Evolutionary conservation across 1,140 invertebrate genomes (phyloP).

Genomic region (Drosophila malerkotliana): DNA sequence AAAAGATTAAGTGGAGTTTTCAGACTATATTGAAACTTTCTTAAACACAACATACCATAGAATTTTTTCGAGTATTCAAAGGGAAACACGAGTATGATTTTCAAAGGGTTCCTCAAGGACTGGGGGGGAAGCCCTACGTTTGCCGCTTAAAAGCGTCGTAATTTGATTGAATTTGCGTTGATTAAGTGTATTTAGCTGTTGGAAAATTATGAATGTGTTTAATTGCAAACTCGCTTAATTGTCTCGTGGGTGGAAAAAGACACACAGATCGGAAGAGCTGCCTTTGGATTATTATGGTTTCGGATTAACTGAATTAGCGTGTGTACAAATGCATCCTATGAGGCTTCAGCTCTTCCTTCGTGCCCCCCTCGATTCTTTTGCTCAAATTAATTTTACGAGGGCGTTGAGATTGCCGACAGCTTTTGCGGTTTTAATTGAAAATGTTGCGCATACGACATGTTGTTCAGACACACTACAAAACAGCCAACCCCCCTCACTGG

Average conservation of each 20-base stretch:
- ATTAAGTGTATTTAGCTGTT: slow-evolving; percentile 77
- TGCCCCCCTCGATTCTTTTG: background rate
- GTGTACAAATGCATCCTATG: slow-evolving; percentile 47
- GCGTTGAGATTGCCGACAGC: slow-evolving; percentile 49
- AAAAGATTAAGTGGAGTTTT: too few relatives aligned
- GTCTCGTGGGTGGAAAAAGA: slow-evolving; percentile 37
- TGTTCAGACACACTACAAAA: slow-evolving; percentile 21
- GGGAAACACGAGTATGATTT: background rate
- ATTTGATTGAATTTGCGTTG: slow-evolving; percentile 80
- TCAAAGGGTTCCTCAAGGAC: background rate
- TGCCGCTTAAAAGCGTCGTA: slow-evolving; percentile 69
- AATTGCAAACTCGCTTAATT: slow-evolving; percentile 76
- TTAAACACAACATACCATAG: background rate
- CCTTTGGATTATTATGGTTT: slow-evolving; percentile 67
- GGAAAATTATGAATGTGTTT: slow-evolving; percentile 77
- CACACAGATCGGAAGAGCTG: slow-evolving; percentile 14
- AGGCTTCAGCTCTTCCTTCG: background rate
- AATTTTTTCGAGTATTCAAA: background rate
- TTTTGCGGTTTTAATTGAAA: slow-evolving; percentile 74
- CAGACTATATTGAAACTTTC: too few relatives aligned
- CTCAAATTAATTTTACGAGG: slow-evolving; percentile 41
- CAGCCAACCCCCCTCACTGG: background rate
- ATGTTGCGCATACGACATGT: slow-evolving; percentile 74
- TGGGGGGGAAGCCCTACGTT: slow-evolving; percentile 33
- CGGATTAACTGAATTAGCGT: slow-evolving; percentile 71